Conservation (phyloP, 2,113 vertebrate genomes). For the Motacilla alba region DNA sequence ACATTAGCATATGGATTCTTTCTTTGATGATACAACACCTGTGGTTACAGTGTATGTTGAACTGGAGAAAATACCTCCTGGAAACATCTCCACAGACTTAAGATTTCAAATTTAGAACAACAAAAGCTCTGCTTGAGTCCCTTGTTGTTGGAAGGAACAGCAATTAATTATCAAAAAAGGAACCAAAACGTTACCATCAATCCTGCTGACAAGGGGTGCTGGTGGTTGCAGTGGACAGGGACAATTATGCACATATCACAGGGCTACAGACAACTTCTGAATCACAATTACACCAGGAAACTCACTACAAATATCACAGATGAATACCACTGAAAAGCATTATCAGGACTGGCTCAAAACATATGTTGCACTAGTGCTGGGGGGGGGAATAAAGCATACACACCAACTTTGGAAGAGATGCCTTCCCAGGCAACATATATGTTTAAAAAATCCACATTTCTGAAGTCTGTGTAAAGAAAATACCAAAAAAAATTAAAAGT, state of each 20-base stretch:
- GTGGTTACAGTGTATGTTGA: constrained; percentile 45
- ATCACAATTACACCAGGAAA: constrained; percentile 54
- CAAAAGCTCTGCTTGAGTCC: constrained; percentile 42
- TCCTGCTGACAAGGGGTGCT: constrained; percentile 52
- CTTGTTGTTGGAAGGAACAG: constrained; percentile 41
- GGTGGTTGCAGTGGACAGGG: constrained; percentile 37
- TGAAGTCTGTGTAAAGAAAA: not conserved
- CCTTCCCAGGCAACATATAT: not conserved
- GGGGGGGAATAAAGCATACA: not conserved
- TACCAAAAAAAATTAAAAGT: not conserved
- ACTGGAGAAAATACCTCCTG: constrained; percentile 20
- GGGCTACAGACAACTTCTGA: constrained; percentile 49
- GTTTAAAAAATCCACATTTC: not conserved
- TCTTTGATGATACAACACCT: constrained; percentile 65
- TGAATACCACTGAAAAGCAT: constrained; percentile 23
- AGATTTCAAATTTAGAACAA: constrained; percentile 54
- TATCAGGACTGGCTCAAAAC: constrained; percentile 42
- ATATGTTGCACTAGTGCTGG: not conserved
- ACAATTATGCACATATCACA: constrained; percentile 61
- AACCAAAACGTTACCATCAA: constrained; percentile 54
- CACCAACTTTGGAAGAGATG: not conserved
- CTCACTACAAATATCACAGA: constrained; percentile 34
- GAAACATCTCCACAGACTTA: constrained; percentile 40
- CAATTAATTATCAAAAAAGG: constrained; percentile 66
- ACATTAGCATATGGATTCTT: constrained; percentile 50